Conservation (phyloP, 35 echinoderm and acorn worm species). For the Nesometra sesokonis region DNA sequence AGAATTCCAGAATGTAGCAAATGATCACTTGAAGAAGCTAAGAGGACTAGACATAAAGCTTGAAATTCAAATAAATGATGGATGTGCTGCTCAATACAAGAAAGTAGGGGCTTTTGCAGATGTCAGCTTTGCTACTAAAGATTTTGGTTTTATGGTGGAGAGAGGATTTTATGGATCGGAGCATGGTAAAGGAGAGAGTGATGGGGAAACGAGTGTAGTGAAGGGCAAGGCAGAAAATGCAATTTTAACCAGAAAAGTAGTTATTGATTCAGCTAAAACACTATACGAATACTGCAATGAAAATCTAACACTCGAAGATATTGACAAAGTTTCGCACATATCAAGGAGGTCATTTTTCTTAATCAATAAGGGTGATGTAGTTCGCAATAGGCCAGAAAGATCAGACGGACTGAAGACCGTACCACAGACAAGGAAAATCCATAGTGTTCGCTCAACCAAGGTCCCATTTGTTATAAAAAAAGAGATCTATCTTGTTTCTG, state of each 20-base stretch:
- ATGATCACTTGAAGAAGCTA: conserved; percentile 2
- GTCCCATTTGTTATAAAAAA: too few relatives aligned
- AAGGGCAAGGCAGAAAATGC: conserved; percentile 20
- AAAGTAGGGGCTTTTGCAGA: conserved; percentile 15
- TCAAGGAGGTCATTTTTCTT: too few relatives aligned
- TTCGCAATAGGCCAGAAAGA: too few relatives aligned
- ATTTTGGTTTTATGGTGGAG: conserved; percentile 10
- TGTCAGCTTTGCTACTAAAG: conserved; percentile 3
- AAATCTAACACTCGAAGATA: too few relatives aligned
- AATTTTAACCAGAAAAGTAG: conserved; percentile 8
- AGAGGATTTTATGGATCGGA: conserved; percentile 32
- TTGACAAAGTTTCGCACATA: too few relatives aligned
- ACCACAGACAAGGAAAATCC: too few relatives aligned
- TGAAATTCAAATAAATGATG: conserved; percentile 25
- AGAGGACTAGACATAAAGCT: conserved; percentile 5
- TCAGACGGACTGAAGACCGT: too few relatives aligned
- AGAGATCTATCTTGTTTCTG: too few relatives aligned
- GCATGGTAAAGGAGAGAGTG: conserved; percentile 31
- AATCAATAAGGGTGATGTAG: too few relatives aligned
- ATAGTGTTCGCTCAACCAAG: too few relatives aligned
- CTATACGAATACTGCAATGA: too few relatives aligned
- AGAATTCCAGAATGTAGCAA: conserved; percentile 2
- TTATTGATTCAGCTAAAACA: conserved; percentile 23
- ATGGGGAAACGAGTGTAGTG: conserved; percentile 38
- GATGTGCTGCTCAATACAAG: conserved; percentile 25